These are phyloP conservation scores for Tanypteryx hageni DNA, from an alignment of 2,888 invertebrate genomes.

Conservation along the genomic window DNA sequence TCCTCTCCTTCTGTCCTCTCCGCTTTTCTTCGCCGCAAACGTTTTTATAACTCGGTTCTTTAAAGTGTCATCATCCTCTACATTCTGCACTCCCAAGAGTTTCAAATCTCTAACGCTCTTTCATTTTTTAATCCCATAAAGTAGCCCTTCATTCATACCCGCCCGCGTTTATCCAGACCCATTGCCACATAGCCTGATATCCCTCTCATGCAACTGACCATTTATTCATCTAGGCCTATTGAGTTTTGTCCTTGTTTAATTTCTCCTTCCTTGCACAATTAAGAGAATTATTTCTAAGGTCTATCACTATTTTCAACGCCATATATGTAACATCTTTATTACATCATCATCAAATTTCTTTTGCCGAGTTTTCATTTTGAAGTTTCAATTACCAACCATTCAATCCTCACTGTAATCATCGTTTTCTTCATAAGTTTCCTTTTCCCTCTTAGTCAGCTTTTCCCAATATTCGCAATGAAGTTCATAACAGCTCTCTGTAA, in stretches of 20 bases:
- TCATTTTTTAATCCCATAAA: not conserved
- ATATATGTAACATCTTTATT: no score
- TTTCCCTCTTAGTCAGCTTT: no score
- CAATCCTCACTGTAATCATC: no score
- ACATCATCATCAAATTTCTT: no score
- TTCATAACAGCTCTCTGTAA: no score
- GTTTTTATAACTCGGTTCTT: conserved; percentile 6
- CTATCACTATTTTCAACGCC: no score
- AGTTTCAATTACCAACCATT: no score
- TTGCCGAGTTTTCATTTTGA: no score
- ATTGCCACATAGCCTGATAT: not conserved
- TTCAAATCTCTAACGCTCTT: not conserved
- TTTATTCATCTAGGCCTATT: not conserved
- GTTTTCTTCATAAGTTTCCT: no score
- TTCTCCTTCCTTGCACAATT: not conserved
- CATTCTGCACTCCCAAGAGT: not conserved
- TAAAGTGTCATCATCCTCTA: not conserved
- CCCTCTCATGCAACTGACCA: not conserved
- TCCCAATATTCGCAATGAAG: no score
- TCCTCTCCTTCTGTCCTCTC: not conserved
- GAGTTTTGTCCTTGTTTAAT: not conserved
- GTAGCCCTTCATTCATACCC: not conserved
- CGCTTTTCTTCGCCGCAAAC: not conserved
- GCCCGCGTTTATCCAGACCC: not conserved
- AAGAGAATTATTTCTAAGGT: no score